These are phyloP conservation scores for Agrenia bidenticulata DNA, from an alignment of 2,888 invertebrate species.

Conservation along the genomic window DNA sequence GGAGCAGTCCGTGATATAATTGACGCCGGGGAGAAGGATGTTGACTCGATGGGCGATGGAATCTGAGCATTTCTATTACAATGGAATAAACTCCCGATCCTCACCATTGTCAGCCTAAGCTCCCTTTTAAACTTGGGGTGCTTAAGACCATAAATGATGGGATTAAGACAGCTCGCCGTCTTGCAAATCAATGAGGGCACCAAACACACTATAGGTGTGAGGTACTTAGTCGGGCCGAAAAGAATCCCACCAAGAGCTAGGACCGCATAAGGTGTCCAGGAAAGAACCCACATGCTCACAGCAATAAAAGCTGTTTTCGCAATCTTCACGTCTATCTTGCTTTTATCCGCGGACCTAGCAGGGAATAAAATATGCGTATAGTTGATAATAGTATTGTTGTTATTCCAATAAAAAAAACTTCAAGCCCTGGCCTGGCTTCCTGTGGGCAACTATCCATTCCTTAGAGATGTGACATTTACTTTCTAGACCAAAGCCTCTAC, in stretches of 20 bases:
- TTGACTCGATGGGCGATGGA: not conserved
- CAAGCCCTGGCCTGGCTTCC: too few species aligned
- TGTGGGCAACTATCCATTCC: too few species aligned
- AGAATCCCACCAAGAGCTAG: constrained; percentile 71
- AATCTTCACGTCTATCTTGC: constrained; percentile 68
- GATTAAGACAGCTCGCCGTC: constrained; percentile 69
- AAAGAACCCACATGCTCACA: constrained; percentile 72
- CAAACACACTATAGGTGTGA: constrained; percentile 72
- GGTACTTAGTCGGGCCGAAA: constrained; percentile 65
- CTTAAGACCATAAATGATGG: constrained; percentile 62
- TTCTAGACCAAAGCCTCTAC: too few species aligned
- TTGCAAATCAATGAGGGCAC: constrained; percentile 78
- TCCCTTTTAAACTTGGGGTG: constrained; percentile 74
- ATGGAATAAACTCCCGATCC: not conserved
- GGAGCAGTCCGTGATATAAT: too few species aligned
- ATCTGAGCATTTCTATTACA: not conserved
- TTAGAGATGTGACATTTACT: too few species aligned
- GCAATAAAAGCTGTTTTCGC: constrained; percentile 69
- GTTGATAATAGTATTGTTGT: too few species aligned
- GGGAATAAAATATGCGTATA: too few species aligned
- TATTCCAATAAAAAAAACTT: too few species aligned
- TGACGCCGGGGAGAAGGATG: not conserved
- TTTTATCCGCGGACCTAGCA: constrained; percentile 63
- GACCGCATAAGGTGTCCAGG: constrained; percentile 80
- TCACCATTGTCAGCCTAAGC: constrained; percentile 54